Percentiles rank a stretch among this genome's conserved stretches.
phyloP scores from a whole-genome alignment of 2,113 vertebrate genomes.

The Centropus unirufus region DNA sequence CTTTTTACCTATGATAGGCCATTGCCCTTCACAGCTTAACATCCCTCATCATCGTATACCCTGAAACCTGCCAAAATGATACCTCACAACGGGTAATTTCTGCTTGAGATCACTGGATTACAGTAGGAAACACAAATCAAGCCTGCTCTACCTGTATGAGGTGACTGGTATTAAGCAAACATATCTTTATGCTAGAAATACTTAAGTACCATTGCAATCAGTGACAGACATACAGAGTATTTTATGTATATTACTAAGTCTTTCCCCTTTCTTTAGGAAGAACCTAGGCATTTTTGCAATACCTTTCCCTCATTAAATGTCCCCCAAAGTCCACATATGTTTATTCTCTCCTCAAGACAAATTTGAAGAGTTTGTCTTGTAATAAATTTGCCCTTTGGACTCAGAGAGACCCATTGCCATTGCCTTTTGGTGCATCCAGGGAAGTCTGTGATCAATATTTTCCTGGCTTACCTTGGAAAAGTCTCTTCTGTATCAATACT shows the following conservation, averaged over 20 bases:
- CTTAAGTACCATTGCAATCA: not conserved
- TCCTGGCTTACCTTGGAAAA: not conserved
- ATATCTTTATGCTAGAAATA: not conserved
- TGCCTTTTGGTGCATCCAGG: not conserved
- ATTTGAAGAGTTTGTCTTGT: not conserved
- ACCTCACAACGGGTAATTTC: not conserved
- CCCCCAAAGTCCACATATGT: rapidly evolving
- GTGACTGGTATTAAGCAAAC: not conserved
- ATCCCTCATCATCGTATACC: not conserved
- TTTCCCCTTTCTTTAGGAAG: not conserved
- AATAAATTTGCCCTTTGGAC: not conserved
- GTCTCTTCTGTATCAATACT: not conserved
- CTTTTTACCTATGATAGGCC: not conserved
- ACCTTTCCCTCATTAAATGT: rapidly evolving
- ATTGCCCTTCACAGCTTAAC: not conserved
- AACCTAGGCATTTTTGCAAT: not conserved
- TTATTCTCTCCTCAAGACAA: not conserved
- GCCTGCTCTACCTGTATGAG: not conserved
- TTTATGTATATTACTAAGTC: rapidly evolving
- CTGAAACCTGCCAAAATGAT: not conserved
- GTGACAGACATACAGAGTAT: not conserved
- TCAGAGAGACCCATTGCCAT: not conserved
- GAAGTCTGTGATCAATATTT: not conserved
- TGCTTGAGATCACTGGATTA: not conserved
- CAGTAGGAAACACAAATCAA: not conserved